Evolutionary conservation across 2,797 vertebrate genomes (phyloP), one percentile per base, ranked within the genome.

Genomic region (Alcedo quadribrachys): DNA sequence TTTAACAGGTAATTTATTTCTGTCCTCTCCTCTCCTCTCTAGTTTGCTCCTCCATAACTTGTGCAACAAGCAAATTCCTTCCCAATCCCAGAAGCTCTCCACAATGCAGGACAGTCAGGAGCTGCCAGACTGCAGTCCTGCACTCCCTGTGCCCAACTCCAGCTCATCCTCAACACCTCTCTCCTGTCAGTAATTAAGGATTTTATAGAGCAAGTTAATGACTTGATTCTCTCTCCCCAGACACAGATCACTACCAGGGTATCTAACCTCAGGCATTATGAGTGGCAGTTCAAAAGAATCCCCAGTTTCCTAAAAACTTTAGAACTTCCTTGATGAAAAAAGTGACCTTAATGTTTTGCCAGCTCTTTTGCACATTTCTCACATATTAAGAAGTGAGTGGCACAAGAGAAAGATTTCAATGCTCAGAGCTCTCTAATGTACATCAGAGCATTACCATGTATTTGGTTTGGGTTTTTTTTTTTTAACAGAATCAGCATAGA

Each of bases 401-500:
- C 65, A 67, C 40, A 54, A 57, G 45, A 68, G 21, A 86, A 89
- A 70, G 7, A 24, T 33, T 83, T 90, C 51, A 73, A 43, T 7
- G 7, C 9, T 46, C 62, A 78, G 65, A 89, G 27, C 32, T 86
- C n/a, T 69, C 51, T 67, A 75, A 45, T 12, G 16, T 30, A 57
- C 4, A 75, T 45, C 50, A 88, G 55, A 75, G 45, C 10, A 3
- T 68, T 76, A 70, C 33, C 37, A 50, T n/a, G 35, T 63, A 13
- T 20, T 57, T 94, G 12, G 10, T n/a, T 46, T 50, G 14, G 2
- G 13, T 21, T 45, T 17, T 43, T 0, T 11, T 16, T 9, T 82
- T 92, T 76, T 62, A 66, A 81, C 95, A 98, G 96, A 48, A 48
- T 98, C 77, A 97, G 96, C 8, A 50, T 98, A 74, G 97, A 98